A percentile compares a stretch with the other conserved stretches of the same genome.
These are phyloP conservation scores for Carcinoscorpius rotundicauda DNA, from an alignment of 1,140 invertebrate species.

Conservation along the genomic window DNA sequence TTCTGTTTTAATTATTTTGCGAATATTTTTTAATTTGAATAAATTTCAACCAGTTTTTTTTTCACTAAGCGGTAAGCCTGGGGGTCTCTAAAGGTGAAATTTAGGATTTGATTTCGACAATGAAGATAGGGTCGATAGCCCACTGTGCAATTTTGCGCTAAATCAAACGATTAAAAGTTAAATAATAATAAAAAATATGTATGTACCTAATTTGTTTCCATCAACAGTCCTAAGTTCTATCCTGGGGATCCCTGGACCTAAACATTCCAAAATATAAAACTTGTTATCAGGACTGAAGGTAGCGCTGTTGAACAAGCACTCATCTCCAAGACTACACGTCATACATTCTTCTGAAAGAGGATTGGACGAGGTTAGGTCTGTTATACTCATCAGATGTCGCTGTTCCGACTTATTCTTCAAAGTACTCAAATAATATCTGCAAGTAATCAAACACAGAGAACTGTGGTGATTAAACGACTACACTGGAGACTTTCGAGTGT, in stretches of 20 bases:
- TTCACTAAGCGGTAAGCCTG: no score
- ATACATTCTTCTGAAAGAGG: conserved; percentile 56
- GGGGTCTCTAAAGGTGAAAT: no score
- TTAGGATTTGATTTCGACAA: no score
- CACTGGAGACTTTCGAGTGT: no score
- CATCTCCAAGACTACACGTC: conserved; percentile 30
- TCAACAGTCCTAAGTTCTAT: conserved; percentile 18
- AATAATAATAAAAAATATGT: no score
- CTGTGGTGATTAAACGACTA: no score
- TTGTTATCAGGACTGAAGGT: conserved; percentile 53
- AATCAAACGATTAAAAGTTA: no score
- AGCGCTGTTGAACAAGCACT: conserved; percentile 32
- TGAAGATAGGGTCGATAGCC: no score
- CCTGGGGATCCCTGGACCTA: conserved; percentile 21
- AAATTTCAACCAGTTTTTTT: no score
- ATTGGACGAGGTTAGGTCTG: conserved; percentile 46
- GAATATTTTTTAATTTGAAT: no score
- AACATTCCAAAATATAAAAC: conserved; percentile 47
- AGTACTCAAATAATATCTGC: conserved; percentile 73
- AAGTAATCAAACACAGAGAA: conserved; percentile 12
- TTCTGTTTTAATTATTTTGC: no score
- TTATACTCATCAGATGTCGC: conserved; percentile 65
- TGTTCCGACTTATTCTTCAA: conserved; percentile 64
- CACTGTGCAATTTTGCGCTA: no score
- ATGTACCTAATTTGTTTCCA: conserved; percentile 17